Evolutionary conservation across 1,140 invertebrate species (phyloP).

Genomic region (Ooceraea biroi): DNA sequence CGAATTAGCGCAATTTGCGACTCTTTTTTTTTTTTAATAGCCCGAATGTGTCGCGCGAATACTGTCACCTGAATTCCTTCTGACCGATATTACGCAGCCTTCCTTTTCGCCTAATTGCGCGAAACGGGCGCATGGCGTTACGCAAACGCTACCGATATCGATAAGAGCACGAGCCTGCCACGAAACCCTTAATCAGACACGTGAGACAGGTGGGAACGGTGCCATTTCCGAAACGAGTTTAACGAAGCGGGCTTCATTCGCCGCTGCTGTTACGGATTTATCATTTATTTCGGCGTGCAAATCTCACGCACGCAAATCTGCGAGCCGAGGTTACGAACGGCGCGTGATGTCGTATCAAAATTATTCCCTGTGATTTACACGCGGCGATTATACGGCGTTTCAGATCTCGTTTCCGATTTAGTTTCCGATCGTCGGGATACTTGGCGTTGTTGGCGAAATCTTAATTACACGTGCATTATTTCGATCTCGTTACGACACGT

Average conservation of each 20-base stretch:
- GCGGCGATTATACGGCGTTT: too few relatives aligned
- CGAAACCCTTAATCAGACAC: slow-evolving; percentile 4
- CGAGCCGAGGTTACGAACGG: too few relatives aligned
- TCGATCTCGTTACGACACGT: neutral
- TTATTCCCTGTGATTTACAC: too few relatives aligned
- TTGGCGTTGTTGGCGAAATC: slow-evolving; percentile 23
- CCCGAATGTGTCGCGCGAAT: too few relatives aligned
- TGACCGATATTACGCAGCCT: neutral
- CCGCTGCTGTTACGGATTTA: slow-evolving; percentile 28
- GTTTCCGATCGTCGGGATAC: neutral
- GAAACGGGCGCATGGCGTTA: neutral
- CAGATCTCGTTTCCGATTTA: neutral
- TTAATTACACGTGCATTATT: slow-evolving; percentile 14
- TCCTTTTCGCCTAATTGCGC: slow-evolving; percentile 8
- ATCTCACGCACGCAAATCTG: neutral
- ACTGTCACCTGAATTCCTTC: neutral
- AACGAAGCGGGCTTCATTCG: neutral
- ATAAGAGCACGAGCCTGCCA: neutral
- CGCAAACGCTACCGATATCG: slow-evolving; percentile 11
- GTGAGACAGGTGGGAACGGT: neutral
- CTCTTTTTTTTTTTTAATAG: neutral
- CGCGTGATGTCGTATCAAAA: too few relatives aligned
- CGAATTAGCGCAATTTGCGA: neutral
- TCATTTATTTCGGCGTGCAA: neutral
- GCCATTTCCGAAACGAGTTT: slow-evolving; percentile 21